phyloP scores from a whole-genome alignment of 2,888 invertebrate species.

The Osmoderma eremita region DNA sequence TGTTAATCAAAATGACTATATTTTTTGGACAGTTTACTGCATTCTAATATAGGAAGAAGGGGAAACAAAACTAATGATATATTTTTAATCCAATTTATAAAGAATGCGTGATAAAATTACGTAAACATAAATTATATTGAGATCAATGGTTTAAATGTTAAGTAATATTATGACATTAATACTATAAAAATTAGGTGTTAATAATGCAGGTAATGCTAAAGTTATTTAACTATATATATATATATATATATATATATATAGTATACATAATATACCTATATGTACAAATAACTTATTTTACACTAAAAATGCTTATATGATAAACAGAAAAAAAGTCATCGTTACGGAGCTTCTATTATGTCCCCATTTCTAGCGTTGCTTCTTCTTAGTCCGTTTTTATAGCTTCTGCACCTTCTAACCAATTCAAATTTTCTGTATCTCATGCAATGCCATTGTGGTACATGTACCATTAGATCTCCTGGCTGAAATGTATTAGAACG shows the following conservation, averaged over 20 bases:
- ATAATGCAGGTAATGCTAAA: too few relatives aligned
- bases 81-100: slow-evolving; percentile 19
- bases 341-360: slow-evolving; percentile 23
- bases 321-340: slow-evolving; percentile 5
- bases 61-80: background rate
- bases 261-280: slow-evolving; percentile 5
- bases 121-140: slow-evolving; percentile 31
- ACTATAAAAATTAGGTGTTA: too few relatives aligned
- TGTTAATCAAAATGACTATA: too few relatives aligned
- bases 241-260: background rate
- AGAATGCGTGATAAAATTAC: slow-evolving; percentile 16
- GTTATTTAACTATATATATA: background rate
- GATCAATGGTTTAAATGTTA: slow-evolving; percentile 35
- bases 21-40: too few relatives aligned
- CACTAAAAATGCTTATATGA: background rate
- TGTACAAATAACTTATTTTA: slow-evolving; percentile 18
- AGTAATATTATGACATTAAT: background rate
- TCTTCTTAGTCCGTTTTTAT: slow-evolving; percentile 66
- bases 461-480: slow-evolving; percentile 77
- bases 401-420: slow-evolving; percentile 80
- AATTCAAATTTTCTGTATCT: slow-evolving; percentile 82
- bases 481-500: slow-evolving; percentile 69
- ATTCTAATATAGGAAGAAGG: background rate
- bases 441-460: slow-evolving; percentile 87
- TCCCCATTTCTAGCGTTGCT: slow-evolving; percentile 36